Evolutionary conservation across 64 coral and sea anemone species (phyloP), one percentile per base, ranked within the genome.

Genomic region (Hydrozoanthus tunicans): DNA sequence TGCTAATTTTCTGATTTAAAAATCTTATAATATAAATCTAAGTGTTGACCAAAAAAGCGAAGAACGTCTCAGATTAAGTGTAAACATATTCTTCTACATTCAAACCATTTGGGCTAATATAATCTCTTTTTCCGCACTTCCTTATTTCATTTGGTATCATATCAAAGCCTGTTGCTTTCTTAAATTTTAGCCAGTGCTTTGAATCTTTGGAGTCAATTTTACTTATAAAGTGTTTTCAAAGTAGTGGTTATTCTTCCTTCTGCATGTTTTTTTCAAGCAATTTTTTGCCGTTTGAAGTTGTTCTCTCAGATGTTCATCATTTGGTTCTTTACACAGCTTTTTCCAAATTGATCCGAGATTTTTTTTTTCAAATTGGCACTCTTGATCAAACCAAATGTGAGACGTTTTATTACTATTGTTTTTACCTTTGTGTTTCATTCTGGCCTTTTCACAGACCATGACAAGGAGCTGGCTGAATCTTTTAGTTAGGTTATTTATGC

Each of bases 321-420:
- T 43, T 43, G 32, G 32, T 43, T 43, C 32, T 43, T 43, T 43
- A 43, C 65, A 69, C 65, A 72, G 24, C 69, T 72, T 72, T 72
- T 72, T 72, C n/a, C 69, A 17, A 7, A 72, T 5, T 5, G 69
- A 72, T 14, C 69, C 23, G 6, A 72, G 69, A 4, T 70, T 72
- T 72, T 72, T 26, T 72, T 72, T 72, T 14, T 72, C 69, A 27
- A 26, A 14, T 72, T 17, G 5, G 32, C 69, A 72, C 6, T 72
- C 69, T 32, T 72, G 69, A 27, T 72, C 69, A 27, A 72, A 72
- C 69, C 69, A 72, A 72, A 24, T 32, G n/a, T 72, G 69, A 69
- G 65, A 20, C 6, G 65, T 69, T 69, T n/a, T 72, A 26, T 72
- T 72, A 26, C 4, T 72, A 72, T 72, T 72, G n/a, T 24, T 72